Evolutionary conservation across 2,797 vertebrate species (phyloP), one percentile per base, ranked within the genome.

Genomic region (Scyliorhinus canicula): DNA sequence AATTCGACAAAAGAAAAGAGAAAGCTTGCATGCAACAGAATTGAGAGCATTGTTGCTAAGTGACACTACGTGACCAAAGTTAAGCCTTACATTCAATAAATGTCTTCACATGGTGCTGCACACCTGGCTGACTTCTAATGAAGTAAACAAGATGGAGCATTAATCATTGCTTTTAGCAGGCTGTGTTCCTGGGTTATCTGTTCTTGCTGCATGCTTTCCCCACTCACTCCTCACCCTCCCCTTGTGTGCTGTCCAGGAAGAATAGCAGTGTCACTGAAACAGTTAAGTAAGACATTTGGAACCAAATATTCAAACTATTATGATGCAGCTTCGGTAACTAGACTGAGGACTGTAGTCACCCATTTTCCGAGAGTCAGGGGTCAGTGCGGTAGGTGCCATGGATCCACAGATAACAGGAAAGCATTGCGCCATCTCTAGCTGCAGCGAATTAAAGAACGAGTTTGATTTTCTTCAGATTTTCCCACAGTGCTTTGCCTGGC

Each of bases 401-500:
- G 31, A 91, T 65, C n/a, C 60, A 44, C 19, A 90, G 57, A 44
- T 44, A 65, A 65, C 40, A 12, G 60, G 57, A 91, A 91, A 26
- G 0, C 0, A 28, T 91, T 91, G 21, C 9, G 21, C 21, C 60
- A n/a, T 82, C 21, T 47, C 40, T 44, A n/a, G 21, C 21, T 82
- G 44, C 3, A 47, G 79, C 26, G 47, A 82, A 82, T 82, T n/a
- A 65, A 91, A n/a, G 24, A 65, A 44, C 21, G 88, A 91, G 60
- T 65, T 91, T n/a, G n/a, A 63, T 91, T 91, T 91, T 65, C n/a
- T 21, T 26, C 21, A 21, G 88, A 65, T 91, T 9, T 65, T 91
- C 88, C 88, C 88, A 91, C n/a, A 28, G n/a, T 91, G n/a, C 88
- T 65, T 91, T 91, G 57, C 88, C 60, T 91, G 40, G 60, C 3